Evolutionary conservation across 1,140 invertebrate species (phyloP), one percentile per base, ranked within the genome.

Genomic region (Diorhabda sublineata): DNA sequence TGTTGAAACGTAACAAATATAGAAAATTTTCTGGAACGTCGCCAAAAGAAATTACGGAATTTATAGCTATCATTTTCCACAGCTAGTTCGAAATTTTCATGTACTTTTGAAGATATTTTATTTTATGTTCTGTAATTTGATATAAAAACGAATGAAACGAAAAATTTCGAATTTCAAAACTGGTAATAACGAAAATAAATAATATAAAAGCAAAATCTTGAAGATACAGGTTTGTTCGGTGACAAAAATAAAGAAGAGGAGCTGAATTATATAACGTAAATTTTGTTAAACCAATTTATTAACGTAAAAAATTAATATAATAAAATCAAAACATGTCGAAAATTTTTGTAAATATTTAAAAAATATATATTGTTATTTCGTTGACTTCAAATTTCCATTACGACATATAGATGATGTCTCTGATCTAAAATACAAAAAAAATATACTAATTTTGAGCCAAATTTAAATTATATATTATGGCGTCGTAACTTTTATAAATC

Each of bases 1-100:
- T 9, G 45, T 44, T 45, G 11, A 60, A 59, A 61, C 8, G 57
- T 60, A 6, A n/a, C 44, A 60, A 58, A 67, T 67, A 67, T 67
- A 67, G 9, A 45, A 60, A 59, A 67, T 67, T 47, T 47, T 60
- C 58, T 59, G 65, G 65, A 26, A 4, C 5, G 5, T 7, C 3
- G 57, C 65, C 65, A 67, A 60, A 45, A n/a, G 7, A 52, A 52
- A 63, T 45, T 63, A 45, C 43, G 43, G 11, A n/a, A n/a, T 26
- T 60, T 63, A 42, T 43, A 45, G 61, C 45, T 26, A 63, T 45
- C 9, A 45, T 63, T 63, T 63, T 63, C n/a, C 9, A 56, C n/a
- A 5, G 11, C 61, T 63, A 52, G 44, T 63, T 63, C 45, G 61
- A 44, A 67, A 42, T 58, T 11, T 67, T 26, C 26, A 26, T 26